Percentiles rank a stretch among this genome's conserved stretches.
phyloP scores from a whole-genome alignment of 1,140 invertebrate species.

The Whitmania pigra region DNA sequence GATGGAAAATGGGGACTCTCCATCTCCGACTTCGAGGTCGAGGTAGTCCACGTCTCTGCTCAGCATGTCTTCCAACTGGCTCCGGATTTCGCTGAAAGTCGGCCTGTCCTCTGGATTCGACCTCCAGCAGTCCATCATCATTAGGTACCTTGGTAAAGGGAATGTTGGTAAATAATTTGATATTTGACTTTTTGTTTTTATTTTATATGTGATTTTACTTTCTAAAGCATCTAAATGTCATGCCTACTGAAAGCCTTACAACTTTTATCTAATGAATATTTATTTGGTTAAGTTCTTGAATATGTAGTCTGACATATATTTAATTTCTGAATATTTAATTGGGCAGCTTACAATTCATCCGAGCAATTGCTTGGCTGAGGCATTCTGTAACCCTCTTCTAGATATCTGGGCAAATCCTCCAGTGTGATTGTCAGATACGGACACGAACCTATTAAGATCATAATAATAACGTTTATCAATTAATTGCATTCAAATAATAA shows the following conservation, averaged over 20 bases:
- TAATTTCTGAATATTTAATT: no score
- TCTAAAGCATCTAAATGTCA: no score
- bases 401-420: constrained; percentile 36
- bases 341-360: constrained; percentile 32
- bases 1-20: not conserved
- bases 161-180: no score
- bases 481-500: no score
- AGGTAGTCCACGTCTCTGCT: constrained; percentile 37
- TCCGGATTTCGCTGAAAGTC: constrained; percentile 53
- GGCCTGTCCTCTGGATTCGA: constrained; percentile 60
- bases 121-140: constrained; percentile 68
- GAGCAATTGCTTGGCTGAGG: constrained; percentile 40
- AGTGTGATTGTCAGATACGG: constrained; percentile 40
- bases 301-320: no score
- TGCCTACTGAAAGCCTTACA: no score
- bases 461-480: not conserved
- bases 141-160: constrained; percentile 50
- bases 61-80: constrained; percentile 54
- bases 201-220: no score
- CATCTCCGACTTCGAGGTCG: constrained; percentile 35
- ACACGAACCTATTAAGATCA: constrained; percentile 31
- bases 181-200: not conserved
- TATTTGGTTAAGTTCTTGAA: no score
- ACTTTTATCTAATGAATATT: no score
- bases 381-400: constrained; percentile 39